Conservation (phyloP, 2,797 vertebrate species). For the Lycodopsis pacificus region DNA sequence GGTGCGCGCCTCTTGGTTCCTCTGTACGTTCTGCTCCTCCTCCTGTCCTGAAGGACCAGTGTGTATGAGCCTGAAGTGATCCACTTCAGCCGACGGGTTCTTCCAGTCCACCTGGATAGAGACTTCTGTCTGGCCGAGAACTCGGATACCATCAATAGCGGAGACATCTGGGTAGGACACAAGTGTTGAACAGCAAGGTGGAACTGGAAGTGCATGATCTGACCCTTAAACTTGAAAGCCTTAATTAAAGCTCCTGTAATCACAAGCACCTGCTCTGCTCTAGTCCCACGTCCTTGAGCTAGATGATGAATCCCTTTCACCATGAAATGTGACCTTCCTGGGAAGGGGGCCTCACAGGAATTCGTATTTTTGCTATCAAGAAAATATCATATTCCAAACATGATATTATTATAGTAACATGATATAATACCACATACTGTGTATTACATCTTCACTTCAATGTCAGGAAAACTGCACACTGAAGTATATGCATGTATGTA, state of each 20-base stretch:
- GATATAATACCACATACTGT: neutral
- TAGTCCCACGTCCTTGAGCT: slow-evolving; percentile 19
- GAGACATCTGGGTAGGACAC: slow-evolving; percentile 78
- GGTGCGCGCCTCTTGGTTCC: slow-evolving; percentile 88
- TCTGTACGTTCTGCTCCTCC: slow-evolving; percentile 81
- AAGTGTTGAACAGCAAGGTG: slow-evolving; percentile 30
- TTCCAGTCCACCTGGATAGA: slow-evolving; percentile 92
- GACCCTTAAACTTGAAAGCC: slow-evolving; percentile 29
- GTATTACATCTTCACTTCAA: neutral
- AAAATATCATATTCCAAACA: slow-evolving; percentile 10
- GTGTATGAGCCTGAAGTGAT: slow-evolving; percentile 89
- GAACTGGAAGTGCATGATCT: slow-evolving; percentile 30
- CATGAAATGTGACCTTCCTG: slow-evolving; percentile 24
- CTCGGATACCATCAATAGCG: slow-evolving; percentile 80
- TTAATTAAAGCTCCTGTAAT: slow-evolving; percentile 36
- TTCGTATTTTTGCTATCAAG: slow-evolving; percentile 8
- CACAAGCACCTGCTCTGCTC: slow-evolving; percentile 32
- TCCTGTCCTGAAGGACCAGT: slow-evolving; percentile 79
- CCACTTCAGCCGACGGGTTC: slow-evolving; percentile 85
- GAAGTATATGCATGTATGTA: neutral
- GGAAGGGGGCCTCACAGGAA: neutral
- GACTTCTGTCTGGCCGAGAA: slow-evolving; percentile 87
- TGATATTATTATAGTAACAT: neutral
- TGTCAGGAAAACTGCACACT: neutral
- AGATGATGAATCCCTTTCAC: neutral